Percentiles rank a stretch among this genome's conserved stretches.
phyloP scores from a whole-genome alignment of 2,888 invertebrate species.

The Pediacus dermestoides region DNA sequence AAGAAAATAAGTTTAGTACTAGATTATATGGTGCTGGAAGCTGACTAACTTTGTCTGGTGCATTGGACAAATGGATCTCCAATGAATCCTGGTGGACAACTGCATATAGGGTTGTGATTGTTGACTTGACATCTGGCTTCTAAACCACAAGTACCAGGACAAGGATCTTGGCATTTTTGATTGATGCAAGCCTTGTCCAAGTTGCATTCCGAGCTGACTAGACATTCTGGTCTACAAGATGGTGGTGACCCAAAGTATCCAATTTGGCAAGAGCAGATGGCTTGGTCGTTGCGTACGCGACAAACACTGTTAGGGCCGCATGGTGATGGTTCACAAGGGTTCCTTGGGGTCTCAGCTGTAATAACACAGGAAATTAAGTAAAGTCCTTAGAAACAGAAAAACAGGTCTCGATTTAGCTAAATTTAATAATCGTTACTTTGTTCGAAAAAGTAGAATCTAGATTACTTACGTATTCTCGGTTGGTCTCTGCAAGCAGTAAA shows the following conservation, averaged over 20 bases:
- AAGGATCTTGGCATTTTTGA: slow-evolving; percentile 63
- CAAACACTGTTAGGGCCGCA: slow-evolving; percentile 62
- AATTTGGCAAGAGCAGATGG: slow-evolving; percentile 60
- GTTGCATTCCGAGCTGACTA: slow-evolving; percentile 59
- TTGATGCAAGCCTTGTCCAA: slow-evolving; percentile 59
- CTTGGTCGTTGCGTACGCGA: slow-evolving; percentile 54
- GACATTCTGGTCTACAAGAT: slow-evolving; percentile 59
- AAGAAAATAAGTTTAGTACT: slow-evolving; percentile 8
- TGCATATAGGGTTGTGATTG: slow-evolving; percentile 63
- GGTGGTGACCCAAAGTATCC: slow-evolving; percentile 60
- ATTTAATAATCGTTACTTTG: too few relatives aligned
- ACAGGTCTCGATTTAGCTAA: too few relatives aligned
- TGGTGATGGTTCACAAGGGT: slow-evolving; percentile 60
- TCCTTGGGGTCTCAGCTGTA: slow-evolving; percentile 44
- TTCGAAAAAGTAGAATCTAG: too few relatives aligned
- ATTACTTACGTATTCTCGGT: slow-evolving; percentile 57
- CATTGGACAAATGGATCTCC: slow-evolving; percentile 61
- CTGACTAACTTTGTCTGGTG: slow-evolving; percentile 47
- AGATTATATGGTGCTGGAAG: neutral
- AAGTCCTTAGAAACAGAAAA: too few relatives aligned
- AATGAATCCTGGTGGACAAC: slow-evolving; percentile 56
- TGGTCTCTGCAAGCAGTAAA: slow-evolving; percentile 70
- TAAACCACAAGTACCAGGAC: slow-evolving; percentile 58
- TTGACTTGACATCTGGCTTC: slow-evolving; percentile 58
- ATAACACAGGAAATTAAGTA: neutral